phyloP scores from a whole-genome alignment of 2,797 vertebrate species.

The Brotula barbata region DNA sequence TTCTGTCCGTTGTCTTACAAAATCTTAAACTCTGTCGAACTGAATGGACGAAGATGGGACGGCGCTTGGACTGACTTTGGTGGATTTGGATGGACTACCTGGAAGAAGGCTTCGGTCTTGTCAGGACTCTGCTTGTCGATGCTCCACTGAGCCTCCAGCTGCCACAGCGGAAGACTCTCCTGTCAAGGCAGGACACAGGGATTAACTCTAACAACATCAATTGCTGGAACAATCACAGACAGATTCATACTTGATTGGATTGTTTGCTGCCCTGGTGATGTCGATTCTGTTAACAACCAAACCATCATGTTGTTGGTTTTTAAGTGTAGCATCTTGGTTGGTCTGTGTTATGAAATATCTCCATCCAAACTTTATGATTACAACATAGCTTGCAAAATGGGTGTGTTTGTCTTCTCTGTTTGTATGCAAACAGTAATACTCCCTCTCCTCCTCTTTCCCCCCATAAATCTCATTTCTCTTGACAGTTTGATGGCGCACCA shows the following conservation, averaged over 20 bases:
- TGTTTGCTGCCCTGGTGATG: neutral
- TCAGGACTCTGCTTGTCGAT: conserved; percentile 71
- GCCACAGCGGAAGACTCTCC: conserved; percentile 88
- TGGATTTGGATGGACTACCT: conserved; percentile 76
- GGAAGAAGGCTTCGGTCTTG: conserved; percentile 84
- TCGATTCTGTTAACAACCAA: neutral
- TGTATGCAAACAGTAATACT: too few relatives aligned
- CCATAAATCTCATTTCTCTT: too few relatives aligned
- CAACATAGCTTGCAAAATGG: too few relatives aligned
- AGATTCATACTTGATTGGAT: neutral
- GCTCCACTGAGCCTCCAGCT: conserved; percentile 88
- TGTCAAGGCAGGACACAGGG: conserved; percentile 51
- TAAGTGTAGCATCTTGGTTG: neutral
- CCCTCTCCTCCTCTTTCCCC: too few relatives aligned
- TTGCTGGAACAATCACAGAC: neutral
- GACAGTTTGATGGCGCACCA: too few relatives aligned
- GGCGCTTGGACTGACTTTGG: neutral
- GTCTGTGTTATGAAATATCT: too few relatives aligned
- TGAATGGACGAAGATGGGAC: neutral
- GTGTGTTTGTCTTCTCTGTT: too few relatives aligned
- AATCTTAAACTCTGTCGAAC: neutral
- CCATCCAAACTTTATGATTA: too few relatives aligned
- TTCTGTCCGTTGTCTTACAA: neutral
- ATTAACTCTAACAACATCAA: too few relatives aligned
- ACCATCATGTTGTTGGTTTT: neutral